Evolutionary conservation across 2,888 invertebrate species (phyloP).

Genomic region (Netelia melanura): DNA sequence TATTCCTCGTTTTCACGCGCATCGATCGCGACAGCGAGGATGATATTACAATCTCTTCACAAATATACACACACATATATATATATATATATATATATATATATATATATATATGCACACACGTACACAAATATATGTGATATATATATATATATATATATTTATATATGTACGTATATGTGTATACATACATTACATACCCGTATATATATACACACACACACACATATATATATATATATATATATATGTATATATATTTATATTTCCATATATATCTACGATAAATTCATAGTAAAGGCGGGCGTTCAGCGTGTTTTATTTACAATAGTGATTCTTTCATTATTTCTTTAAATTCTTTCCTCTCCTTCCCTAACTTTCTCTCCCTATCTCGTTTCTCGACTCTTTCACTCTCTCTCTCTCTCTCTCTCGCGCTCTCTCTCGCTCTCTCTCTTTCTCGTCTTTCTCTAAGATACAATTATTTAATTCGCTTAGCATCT

Average conservation of each 20-base stretch:
- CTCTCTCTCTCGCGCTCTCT: conserved; percentile 55
- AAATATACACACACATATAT: conserved; percentile 48
- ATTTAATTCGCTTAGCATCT: conserved; percentile 58
- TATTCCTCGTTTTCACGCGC: conserved; percentile 33
- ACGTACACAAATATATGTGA: conserved; percentile 34
- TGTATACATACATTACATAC: no score
- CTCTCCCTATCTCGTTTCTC: conserved; percentile 37
- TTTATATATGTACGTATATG: no score
- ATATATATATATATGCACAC: conserved; percentile 57
- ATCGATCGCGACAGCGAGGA: conserved; percentile 48
- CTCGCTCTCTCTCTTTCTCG: conserved; percentile 37
- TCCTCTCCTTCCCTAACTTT: conserved; percentile 52
- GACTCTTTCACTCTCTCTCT: conserved; percentile 52
- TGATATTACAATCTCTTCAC: conserved; percentile 64
- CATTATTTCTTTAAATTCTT: conserved; percentile 49
- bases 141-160: no score
- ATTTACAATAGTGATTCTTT: conserved; percentile 77
- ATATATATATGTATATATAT: conserved; percentile 20
- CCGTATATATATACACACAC: no score
- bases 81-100: conserved; percentile 20
- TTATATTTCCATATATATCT: conserved; percentile 51
- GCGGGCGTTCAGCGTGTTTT: conserved; percentile 76
- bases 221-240: background rate
- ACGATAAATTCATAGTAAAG: conserved; percentile 73
- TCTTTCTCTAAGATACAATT: conserved; percentile 48